Base-by-base conservation (phyloP, 2,113 vertebrate species). In the Aramus guarauna region DNA sequence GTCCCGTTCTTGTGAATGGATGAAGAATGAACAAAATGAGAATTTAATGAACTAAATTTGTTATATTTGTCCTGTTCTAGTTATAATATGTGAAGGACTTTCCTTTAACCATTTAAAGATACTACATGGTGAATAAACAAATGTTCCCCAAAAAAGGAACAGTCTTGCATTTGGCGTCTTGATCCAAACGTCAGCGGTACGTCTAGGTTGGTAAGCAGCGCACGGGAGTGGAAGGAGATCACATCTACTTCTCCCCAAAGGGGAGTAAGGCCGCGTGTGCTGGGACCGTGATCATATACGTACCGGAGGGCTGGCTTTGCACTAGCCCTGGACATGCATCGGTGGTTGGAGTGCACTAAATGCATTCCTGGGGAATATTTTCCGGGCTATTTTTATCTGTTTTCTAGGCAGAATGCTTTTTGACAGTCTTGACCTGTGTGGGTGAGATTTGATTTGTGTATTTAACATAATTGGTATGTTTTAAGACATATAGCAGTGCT, bases 381-480 rank as follows among this genome's bases (percentile, higher is more conserved):
- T 36, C 11, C 3, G 5, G 30, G 30, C 15, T 73, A 14, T 43
- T 50, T 73, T 32, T 21, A 21, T n/a, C 58, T 36, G 11, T 66
- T 81, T 73, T 37, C 52, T 36, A 27, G 16, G 26, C 52, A 58
- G 26, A 36, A 50, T 66, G 24, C 32, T 74, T 66, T 80, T 73
- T 36, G 41, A 58, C 41, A 2, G 0, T 29, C 22, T 34, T 22
- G 27, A 62, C 13, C 11, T 26, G 15, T 24, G 50, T 36, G 30
- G 19, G 50, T 58, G n/a, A 72, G 56, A 24, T n/a, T 48, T 58
- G 24, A 9, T 26, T 73, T n/a, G 11, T 50, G 20, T 26, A 50
- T 50, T 66, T 73, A 56, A 26, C 1, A 2, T 72, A 71, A 63
- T 23, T 1, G 1, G 29, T 39, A n/a, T 0, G 0, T 72, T 79